Evolutionary conservation across 2,888 invertebrate genomes (phyloP), one percentile per base, ranked within the genome.

Genomic region (Macrophya alboannulata): DNA sequence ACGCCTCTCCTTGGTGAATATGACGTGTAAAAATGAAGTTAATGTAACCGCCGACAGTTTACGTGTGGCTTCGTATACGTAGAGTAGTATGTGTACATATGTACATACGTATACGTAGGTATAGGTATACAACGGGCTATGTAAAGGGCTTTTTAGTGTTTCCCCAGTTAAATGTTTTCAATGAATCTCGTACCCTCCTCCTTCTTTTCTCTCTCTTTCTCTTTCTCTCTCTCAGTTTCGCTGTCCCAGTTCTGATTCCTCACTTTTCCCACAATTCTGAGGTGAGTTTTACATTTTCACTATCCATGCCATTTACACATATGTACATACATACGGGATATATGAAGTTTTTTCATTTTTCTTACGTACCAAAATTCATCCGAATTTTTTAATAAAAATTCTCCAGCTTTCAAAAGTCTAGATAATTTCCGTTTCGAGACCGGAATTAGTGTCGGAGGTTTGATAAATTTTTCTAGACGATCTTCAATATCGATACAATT

Each of bases 111-210:
- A 81, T 15, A 31, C 68, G 59, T n/a, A n/a, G n/a, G n/a, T n/a
- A n/a, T n/a, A 15, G 37, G 72, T 43, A 45, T 43, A 25, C 48
- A 45, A 31, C 81, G 59, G 12, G 40, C n/a, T 51, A 15, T 68
- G 77, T 51, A n/a, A 84, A 79, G 48, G 77, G 65, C 65, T 79
- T 76, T 59, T 79, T 85, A 74, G 85, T 85, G 79, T 79, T 79
- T 85, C 85, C 25, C 79, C 59, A 77, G 77, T 65, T 85, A 59
- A 85, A 85, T 85, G 85, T 85, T 85, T 85, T 85, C 85, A 85
- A 85, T 85, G 85, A 79, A 85, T 79, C 48, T 65, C 62, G 40
- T 71, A 3, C 37, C 65, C 59, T 40, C 31, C 21, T 31, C 62
- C 10, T 21, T 62, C 37, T 37, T 62, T 62, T 62, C 83, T 71